Evolutionary conservation across 1,140 invertebrate species (phyloP).

Genomic region (Eumaeus atala): DNA sequence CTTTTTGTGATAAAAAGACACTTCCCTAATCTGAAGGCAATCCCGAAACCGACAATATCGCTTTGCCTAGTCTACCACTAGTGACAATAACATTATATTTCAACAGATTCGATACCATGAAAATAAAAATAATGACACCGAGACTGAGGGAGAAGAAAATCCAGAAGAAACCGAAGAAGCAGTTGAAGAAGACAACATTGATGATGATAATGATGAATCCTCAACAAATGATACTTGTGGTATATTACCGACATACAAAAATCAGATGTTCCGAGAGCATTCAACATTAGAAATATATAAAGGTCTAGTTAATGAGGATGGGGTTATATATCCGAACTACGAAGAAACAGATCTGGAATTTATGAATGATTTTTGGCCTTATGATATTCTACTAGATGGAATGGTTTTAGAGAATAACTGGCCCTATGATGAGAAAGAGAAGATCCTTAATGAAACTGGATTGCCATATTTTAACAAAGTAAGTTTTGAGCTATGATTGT

Average conservation of each 20-base stretch:
- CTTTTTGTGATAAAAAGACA: too few species aligned
- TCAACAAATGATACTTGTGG: slow-evolving; percentile 17
- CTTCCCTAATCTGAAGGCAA: too few species aligned
- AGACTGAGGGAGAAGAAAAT: too few species aligned
- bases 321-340: slow-evolving; percentile 48
- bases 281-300: slow-evolving; percentile 30
- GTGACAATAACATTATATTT: too few species aligned
- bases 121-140: background rate
- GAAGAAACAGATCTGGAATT: slow-evolving; percentile 31
- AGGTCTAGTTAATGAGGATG: slow-evolving; percentile 31
- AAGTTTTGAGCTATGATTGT: background rate
- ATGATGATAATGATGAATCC: slow-evolving; percentile 10
- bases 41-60: too few species aligned
- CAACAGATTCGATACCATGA: slow-evolving; percentile 4
- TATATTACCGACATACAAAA: slow-evolving; percentile 30
- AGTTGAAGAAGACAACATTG: slow-evolving; percentile 15
- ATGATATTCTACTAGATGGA: slow-evolving; percentile 34
- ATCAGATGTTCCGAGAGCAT: slow-evolving; percentile 31
- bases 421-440: slow-evolving; percentile 52
- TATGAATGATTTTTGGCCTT: slow-evolving; percentile 41
- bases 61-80: too few species aligned
- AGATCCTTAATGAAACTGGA: slow-evolving; percentile 31
- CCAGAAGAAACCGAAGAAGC: slow-evolving; percentile 11
- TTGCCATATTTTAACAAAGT: slow-evolving; percentile 56
- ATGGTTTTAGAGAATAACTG: slow-evolving; percentile 54